These are phyloP conservation scores for Drosophila nr. medialis DNA, from an alignment of 2,888 invertebrate species.

Conservation along the genomic window DNA sequence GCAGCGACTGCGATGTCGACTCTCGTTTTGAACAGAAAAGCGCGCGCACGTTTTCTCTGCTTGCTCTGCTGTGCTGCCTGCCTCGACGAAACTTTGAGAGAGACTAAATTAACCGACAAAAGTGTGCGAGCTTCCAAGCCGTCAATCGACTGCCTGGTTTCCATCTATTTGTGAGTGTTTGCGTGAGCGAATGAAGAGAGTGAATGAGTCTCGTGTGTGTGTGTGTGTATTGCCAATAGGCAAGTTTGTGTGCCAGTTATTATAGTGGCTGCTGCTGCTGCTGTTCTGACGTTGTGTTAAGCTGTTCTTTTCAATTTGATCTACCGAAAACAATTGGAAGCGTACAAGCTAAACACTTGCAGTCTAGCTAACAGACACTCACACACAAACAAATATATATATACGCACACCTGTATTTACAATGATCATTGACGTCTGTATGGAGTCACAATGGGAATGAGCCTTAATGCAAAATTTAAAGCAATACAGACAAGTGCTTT, in stretches of 20 bases:
- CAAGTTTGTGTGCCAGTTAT: slow-evolving; percentile 60
- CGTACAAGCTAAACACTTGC: slow-evolving; percentile 57
- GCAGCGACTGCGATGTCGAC: slow-evolving; percentile 49
- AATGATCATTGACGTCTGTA: slow-evolving; percentile 39
- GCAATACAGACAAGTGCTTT: background rate
- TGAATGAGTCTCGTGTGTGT: slow-evolving; percentile 9
- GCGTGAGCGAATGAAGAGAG: slow-evolving; percentile 17
- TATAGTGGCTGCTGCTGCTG: slow-evolving; percentile 42
- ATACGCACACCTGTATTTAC: slow-evolving; percentile 32
- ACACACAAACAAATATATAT: slow-evolving; percentile 1
- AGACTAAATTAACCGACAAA: slow-evolving; percentile 57
- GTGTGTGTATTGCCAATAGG: slow-evolving; percentile 43
- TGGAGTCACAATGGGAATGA: slow-evolving; percentile 53
- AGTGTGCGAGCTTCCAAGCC: slow-evolving; percentile 48
- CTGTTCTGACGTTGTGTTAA: slow-evolving; percentile 42
- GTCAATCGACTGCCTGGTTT: slow-evolving; percentile 30
- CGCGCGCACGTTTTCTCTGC: slow-evolving; percentile 54
- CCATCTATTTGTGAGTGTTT: slow-evolving; percentile 23
- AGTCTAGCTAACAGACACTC: slow-evolving; percentile 27
- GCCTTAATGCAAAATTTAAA: slow-evolving; percentile 28
- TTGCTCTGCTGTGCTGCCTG: slow-evolving; percentile 50
- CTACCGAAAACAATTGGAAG: slow-evolving; percentile 65
- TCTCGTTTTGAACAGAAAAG: slow-evolving; percentile 35
- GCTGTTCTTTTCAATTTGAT: slow-evolving; percentile 64
- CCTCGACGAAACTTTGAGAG: slow-evolving; percentile 72